Conservation (phyloP, 2,113 vertebrate genomes). For the Triplophysa tibetana region DNA sequence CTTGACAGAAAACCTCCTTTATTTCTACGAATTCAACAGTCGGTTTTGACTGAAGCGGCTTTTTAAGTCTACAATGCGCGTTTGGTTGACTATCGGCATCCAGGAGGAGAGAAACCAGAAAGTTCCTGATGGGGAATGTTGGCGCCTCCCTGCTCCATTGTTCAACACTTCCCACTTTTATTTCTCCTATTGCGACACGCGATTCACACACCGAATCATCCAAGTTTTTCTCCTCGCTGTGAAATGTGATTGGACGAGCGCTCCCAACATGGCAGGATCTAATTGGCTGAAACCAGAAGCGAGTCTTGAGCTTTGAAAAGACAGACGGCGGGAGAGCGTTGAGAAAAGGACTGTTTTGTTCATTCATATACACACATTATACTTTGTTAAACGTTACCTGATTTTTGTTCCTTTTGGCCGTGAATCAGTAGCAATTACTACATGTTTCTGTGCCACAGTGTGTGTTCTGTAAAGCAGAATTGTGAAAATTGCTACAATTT, state of each 20-base stretch:
- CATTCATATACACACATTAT: too few relatives aligned
- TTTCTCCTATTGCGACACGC: constrained; percentile 13
- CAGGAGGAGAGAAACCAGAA: neutral
- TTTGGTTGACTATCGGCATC: constrained; percentile 38
- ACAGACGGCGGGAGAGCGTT: constrained; percentile 51
- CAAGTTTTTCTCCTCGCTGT: constrained; percentile 56
- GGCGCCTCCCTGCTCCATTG: constrained; percentile 54
- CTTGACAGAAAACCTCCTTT: neutral
- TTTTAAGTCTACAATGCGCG: neutral
- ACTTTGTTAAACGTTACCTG: too few relatives aligned
- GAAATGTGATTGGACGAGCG: constrained; percentile 65
- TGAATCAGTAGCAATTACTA: too few relatives aligned
- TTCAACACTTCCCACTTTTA: constrained; percentile 53
- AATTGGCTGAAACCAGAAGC: constrained; percentile 66
- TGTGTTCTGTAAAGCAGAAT: too few relatives aligned
- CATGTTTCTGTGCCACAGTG: too few relatives aligned
- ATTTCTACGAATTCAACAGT: neutral
- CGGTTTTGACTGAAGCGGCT: neutral
- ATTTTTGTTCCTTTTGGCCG: too few relatives aligned
- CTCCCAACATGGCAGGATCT: constrained; percentile 76
- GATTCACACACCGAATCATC: constrained; percentile 57
- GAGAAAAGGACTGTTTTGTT: neutral
- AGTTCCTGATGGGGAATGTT: constrained; percentile 31
- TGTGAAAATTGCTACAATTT: too few relatives aligned
- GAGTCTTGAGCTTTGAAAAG: constrained; percentile 50